A percentile compares a stretch with the other conserved stretches of the same genome.
Evolutionary conservation across 2,113 vertebrate species (phyloP).

Genomic region (Azemiops feae): DNA sequence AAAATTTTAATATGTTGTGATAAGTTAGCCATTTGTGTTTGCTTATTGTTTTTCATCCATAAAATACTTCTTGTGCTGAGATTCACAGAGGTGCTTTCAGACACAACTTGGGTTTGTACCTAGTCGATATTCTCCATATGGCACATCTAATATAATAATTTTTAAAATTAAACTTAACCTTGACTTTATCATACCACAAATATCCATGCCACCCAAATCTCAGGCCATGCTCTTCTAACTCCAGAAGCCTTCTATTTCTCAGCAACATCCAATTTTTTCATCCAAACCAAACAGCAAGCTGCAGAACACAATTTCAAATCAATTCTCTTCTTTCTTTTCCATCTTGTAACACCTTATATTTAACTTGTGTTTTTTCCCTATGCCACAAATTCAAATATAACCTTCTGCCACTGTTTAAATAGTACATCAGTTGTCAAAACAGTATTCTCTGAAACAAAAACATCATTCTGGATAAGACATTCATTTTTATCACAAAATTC

Average conservation of each 20-base stretch:
- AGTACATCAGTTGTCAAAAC: not conserved
- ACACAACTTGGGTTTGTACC: not conserved
- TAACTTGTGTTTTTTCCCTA: not conserved
- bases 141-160: not conserved
- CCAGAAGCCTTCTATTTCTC: not conserved
- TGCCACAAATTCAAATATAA: not conserved
- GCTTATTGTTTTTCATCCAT: not conserved
- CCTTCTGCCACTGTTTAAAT: not conserved
- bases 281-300: not conserved
- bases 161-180: not conserved
- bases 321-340: not conserved
- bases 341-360: not conserved
- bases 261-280: not conserved
- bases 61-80: not conserved
- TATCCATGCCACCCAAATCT: not conserved
- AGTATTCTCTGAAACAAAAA: not conserved
- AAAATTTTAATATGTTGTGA: not conserved
- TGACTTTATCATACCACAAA: not conserved
- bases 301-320: not conserved
- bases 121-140: not conserved
- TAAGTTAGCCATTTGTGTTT: not conserved
- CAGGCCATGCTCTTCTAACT: not conserved
- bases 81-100: not conserved
- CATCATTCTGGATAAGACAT: not conserved
- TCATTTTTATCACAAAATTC: not conserved